These are phyloP conservation scores for Stegodyphus mimosarum DNA, from an alignment of 1,140 invertebrate species.

Conservation along the genomic window DNA sequence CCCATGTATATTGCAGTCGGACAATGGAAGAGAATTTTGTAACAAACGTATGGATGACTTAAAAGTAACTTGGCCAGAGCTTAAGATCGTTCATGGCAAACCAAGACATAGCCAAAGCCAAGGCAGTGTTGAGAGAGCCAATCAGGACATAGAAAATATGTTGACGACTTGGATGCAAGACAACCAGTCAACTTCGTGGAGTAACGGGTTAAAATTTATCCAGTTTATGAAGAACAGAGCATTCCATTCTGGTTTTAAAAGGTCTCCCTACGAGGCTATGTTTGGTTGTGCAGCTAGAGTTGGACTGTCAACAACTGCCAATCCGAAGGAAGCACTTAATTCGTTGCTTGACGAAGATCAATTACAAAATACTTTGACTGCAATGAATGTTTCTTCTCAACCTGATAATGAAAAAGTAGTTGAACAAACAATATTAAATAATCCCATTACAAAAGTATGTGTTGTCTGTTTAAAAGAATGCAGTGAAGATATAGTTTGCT, in stretches of 20 bases:
- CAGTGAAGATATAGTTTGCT: constrained; percentile 50
- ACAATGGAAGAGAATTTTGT: constrained; percentile 12
- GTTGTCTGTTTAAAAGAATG: constrained; percentile 48
- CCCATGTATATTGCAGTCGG: constrained; percentile 1
- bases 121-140: constrained; percentile 1
- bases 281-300: constrained; percentile 25
- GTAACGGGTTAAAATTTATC: constrained; percentile 30
- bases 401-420: constrained; percentile 49
- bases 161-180: constrained; percentile 1
- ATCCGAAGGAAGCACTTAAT: constrained; percentile 17
- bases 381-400: constrained; percentile 53
- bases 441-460: constrained; percentile 53
- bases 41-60: neutral
- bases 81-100: neutral
- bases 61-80: neutral
- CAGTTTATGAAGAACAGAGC: constrained; percentile 39
- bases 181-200: constrained; percentile 11
- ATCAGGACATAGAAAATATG: constrained; percentile 10
- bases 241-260: constrained; percentile 27
- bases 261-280: neutral
- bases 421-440: constrained; percentile 55
- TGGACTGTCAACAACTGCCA: constrained; percentile 11
- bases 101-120: constrained; percentile 16
- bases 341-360: constrained; percentile 29
- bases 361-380: constrained; percentile 50